A percentile compares a stretch with the other conserved stretches of the same genome.
These are phyloP conservation scores for Ditula angustiorana DNA, from an alignment of 2,888 invertebrate species.

Conservation along the genomic window DNA sequence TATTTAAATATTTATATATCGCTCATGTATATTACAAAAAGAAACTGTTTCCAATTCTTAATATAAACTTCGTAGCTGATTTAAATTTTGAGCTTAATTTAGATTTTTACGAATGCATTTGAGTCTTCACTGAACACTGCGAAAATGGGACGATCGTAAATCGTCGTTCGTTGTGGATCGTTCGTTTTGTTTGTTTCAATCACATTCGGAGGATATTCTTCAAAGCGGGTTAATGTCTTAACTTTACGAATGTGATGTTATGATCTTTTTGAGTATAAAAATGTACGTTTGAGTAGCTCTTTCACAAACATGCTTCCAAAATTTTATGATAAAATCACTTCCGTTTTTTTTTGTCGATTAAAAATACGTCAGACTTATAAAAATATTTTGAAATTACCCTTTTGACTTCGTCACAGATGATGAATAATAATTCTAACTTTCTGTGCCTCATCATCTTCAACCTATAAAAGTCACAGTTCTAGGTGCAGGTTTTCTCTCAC, in stretches of 20 bases:
- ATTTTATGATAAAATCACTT: not conserved
- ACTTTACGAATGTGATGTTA: not conserved
- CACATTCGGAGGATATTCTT: slow-evolving; percentile 3
- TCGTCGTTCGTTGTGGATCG: slow-evolving; percentile 4
- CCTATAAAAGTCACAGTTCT: no score
- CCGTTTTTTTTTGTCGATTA: not conserved
- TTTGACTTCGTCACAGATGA: no score
- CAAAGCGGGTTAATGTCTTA: slow-evolving; percentile 5
- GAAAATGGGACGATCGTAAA: slow-evolving; percentile 11
- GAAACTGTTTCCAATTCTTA: no score
- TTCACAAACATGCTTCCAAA: not conserved
- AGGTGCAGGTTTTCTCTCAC: no score
- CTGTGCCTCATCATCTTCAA: no score
- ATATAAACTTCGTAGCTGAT: no score
- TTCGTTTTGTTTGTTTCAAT: slow-evolving; percentile 8
- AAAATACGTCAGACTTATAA: no score
- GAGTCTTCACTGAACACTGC: not conserved
- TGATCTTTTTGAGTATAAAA: not conserved
- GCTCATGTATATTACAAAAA: no score
- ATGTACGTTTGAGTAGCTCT: not conserved
- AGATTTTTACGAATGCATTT: not conserved
- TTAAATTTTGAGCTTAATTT: not conserved
- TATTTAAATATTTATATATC: no score
- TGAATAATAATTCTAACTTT: no score
- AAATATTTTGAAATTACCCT: no score